Percentiles rank a stretch among this genome's conserved stretches.
Conservation (phyloP, 2,888 invertebrate genomes). For the Drosophila vallismaia region DNA sequence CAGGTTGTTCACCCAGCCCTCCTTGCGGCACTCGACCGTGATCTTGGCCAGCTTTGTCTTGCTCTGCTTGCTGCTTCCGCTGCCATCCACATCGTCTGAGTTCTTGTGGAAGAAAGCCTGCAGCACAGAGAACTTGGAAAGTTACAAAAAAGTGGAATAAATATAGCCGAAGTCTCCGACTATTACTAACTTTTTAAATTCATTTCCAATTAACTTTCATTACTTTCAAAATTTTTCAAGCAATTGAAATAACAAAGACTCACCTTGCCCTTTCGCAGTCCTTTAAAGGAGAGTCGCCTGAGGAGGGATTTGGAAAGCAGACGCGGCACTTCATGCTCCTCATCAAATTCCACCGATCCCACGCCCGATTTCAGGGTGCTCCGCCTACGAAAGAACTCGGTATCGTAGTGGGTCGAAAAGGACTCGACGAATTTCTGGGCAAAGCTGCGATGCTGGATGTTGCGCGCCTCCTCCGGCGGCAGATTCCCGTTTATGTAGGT, state of each 20-base stretch:
- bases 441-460: constrained; percentile 90
- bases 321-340: constrained; percentile 92
- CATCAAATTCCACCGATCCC: constrained; percentile 87
- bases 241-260: constrained; percentile 19
- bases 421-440: constrained; percentile 92
- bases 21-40: constrained; percentile 96
- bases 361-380: constrained; percentile 84
- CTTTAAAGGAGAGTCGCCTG: constrained; percentile 94
- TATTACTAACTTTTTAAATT: constrained; percentile 1
- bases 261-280: constrained; percentile 91
- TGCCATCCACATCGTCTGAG: constrained; percentile 87
- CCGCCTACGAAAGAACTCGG: constrained; percentile 88
- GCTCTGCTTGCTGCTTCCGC: constrained; percentile 88
- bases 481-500: constrained; percentile 90
- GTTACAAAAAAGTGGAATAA: constrained; percentile 65
- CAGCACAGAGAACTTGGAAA: constrained; percentile 82
- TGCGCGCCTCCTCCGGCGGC: constrained; percentile 87
- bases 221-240: too few relatives aligned
- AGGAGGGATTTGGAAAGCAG: constrained; percentile 93
- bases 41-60: constrained; percentile 96
- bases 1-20: constrained; percentile 96
- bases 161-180: constrained; percentile 31
- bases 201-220: too few relatives aligned
- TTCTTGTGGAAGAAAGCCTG: constrained; percentile 94
- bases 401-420: constrained; percentile 93